Conservation (phyloP, 1,140 invertebrate genomes). For the Apis dorsata region DNA sequence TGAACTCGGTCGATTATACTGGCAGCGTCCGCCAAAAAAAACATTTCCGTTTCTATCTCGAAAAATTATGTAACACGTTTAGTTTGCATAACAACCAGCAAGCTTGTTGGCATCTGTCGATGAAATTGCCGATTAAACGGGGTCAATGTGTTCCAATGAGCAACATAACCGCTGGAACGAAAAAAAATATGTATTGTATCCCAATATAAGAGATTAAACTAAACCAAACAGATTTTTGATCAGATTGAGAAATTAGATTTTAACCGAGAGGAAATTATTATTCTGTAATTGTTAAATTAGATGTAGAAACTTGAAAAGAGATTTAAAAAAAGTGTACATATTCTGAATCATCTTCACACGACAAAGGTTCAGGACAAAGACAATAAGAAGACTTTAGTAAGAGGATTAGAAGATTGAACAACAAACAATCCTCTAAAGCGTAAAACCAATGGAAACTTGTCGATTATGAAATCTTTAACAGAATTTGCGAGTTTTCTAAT, state of each 20-base stretch:
- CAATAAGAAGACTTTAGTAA: too few relatives aligned
- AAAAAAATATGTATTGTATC: too few relatives aligned
- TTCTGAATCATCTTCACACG: too few relatives aligned
- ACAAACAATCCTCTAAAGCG: not conserved
- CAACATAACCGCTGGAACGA: not conserved
- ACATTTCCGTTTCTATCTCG: conserved; percentile 40
- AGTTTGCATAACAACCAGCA: conserved; percentile 36
- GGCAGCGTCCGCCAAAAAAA: not conserved
- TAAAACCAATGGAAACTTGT: not conserved
- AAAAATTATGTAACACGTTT: conserved; percentile 39
- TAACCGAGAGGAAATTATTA: too few relatives aligned
- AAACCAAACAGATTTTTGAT: too few relatives aligned
- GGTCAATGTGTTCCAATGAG: conserved; percentile 29
- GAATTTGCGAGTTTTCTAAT: conserved; percentile 27
- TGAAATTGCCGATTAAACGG: conserved; percentile 33
- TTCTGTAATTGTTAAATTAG: too few relatives aligned
- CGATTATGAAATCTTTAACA: conserved; percentile 12
- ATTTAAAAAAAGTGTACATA: too few relatives aligned
- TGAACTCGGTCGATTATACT: not conserved
- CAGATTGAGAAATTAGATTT: too few relatives aligned
- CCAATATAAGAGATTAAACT: too few relatives aligned
- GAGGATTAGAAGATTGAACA: too few relatives aligned
- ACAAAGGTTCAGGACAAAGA: too few relatives aligned
- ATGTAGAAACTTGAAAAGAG: too few relatives aligned
- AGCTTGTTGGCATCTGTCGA: conserved; percentile 2